These are phyloP conservation scores for Drosophila picticornis DNA, from an alignment of 2,888 invertebrate genomes.

Conservation along the genomic window DNA sequence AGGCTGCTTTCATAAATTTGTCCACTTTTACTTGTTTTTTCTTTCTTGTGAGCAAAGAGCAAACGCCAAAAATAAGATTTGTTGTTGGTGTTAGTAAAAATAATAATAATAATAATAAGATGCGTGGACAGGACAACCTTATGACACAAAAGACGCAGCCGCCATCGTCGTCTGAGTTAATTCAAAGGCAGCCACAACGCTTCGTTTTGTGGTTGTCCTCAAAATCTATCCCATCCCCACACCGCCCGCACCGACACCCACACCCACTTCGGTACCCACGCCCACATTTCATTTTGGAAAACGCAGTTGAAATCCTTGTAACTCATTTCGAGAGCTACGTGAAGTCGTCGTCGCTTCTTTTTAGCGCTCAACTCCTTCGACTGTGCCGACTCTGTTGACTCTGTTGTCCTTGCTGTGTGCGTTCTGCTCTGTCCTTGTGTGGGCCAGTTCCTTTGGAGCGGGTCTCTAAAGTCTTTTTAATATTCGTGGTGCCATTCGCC, in stretches of 20 bases:
- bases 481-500: slow-evolving; percentile 62
- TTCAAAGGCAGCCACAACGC: slow-evolving; percentile 58
- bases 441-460: slow-evolving; percentile 26
- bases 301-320: slow-evolving; percentile 10
- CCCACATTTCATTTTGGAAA: neutral
- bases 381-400: neutral
- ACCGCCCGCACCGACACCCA: neutral
- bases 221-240: neutral
- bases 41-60: neutral
- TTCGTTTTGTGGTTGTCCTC: slow-evolving; percentile 50
- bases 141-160: slow-evolving; percentile 17
- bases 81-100: slow-evolving; percentile 53
- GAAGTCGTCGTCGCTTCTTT: slow-evolving; percentile 45
- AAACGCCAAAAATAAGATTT: slow-evolving; percentile 14
- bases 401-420: slow-evolving; percentile 3
- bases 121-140: slow-evolving; percentile 60
- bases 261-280: no score
- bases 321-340: slow-evolving; percentile 34
- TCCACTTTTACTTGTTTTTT: neutral
- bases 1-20: neutral
- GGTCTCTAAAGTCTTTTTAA: slow-evolving; percentile 72
- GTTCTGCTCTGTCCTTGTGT: slow-evolving; percentile 18
- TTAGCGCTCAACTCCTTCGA: slow-evolving; percentile 42
- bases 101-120: slow-evolving; percentile 45
- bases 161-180: slow-evolving; percentile 31